Base-by-base conservation (phyloP, 2,888 invertebrate genomes). In the Cerastoderma edule region DNA sequence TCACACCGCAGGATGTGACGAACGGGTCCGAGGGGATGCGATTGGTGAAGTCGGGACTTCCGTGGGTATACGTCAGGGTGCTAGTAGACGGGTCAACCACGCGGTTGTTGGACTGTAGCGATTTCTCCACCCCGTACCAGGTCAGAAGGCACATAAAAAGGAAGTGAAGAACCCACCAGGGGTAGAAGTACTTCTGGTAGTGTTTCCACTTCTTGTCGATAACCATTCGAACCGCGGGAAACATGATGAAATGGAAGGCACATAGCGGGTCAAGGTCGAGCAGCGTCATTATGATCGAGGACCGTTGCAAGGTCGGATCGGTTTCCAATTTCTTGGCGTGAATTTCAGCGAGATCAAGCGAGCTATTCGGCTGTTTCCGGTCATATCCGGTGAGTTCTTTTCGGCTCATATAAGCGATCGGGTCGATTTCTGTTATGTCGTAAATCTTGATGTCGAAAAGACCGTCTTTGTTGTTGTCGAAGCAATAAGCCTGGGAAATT, bases 391-490 rank as follows among this genome's bases (percentile, higher is more conserved):
- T 65, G 22, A 72, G 30, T 28, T 72, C 72, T 28, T 39, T 44
- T 1, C 28, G 13, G 33, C 33, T 71, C 67, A 78, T 69, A 10
- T 72, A 75, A 2, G 85, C 72, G n/a, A 87, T 81, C 5, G 86
- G 80, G 72, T 89, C 87, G 10, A 88, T 84, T 60, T 89, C 88
- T 10, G 88, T 86, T 57, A 89, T 82, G 69, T 89, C 88, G 69
- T 84, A 87, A n/a, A 85, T 72, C 35, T 87, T 83, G 24, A 86
- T 83, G 67, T 89, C 87, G 72, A 87, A 88, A 30, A 88, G 64
- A 19, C 88, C 88, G 60, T 89, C 87, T 50, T 84, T 80, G n/a
- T 78, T 65, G 56, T 86, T 84, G 6, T 85, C 78, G 46, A 72
- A 75, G 65, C 85, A 83, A 67, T 88, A 89, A 1, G 82, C 84